phyloP scores from a whole-genome alignment of 1,140 invertebrate species.

The Lepidotrigona ventralis region DNA sequence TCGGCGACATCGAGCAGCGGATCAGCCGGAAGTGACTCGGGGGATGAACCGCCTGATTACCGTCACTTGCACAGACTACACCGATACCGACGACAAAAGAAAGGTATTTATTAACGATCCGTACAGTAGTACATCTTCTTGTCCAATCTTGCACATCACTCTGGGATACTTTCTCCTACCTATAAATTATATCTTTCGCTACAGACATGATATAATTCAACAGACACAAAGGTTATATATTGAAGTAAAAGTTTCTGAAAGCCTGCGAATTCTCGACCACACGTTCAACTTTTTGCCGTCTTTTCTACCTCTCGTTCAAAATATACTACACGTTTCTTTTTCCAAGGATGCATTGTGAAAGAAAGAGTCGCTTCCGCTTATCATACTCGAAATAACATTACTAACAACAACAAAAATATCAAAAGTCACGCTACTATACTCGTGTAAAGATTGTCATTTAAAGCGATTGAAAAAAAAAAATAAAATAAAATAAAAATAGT shows the following conservation, averaged over 20 bases:
- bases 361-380: slow-evolving; percentile 41
- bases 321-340: slow-evolving; percentile 16
- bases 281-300: not conserved
- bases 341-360: slow-evolving; percentile 7
- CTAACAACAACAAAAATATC: not conserved
- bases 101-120: slow-evolving; percentile 81
- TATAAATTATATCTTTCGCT: slow-evolving; percentile 15
- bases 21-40: slow-evolving; percentile 82
- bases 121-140: slow-evolving; percentile 1
- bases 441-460: too few relatives aligned
- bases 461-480: not conserved
- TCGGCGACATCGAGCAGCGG: slow-evolving; percentile 84
- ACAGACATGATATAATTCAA: slow-evolving; percentile 2
- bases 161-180: slow-evolving; percentile 2
- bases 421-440: slow-evolving; percentile 36
- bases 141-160: slow-evolving; percentile 43
- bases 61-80: slow-evolving; percentile 86
- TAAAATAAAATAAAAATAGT: not conserved
- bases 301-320: not conserved
- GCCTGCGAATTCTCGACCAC: not conserved
- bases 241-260: not conserved
- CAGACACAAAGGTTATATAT: not conserved
- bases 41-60: slow-evolving; percentile 84
- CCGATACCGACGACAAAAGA: slow-evolving; percentile 86
- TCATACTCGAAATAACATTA: slow-evolving; percentile 24